These are phyloP conservation scores for Dromius quadrimaculatus DNA, from an alignment of 2,888 invertebrate species.

Conservation along the genomic window DNA sequence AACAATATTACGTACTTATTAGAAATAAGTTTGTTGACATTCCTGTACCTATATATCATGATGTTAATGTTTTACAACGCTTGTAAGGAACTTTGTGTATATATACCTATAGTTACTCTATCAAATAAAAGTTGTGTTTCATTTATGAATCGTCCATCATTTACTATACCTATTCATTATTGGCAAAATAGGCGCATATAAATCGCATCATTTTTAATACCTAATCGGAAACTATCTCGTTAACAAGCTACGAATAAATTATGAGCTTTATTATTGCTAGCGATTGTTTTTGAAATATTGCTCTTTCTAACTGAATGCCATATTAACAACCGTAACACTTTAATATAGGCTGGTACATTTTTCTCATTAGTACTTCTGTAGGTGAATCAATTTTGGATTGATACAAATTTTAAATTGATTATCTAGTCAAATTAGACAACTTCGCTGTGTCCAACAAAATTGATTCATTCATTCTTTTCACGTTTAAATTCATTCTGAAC, in stretches of 20 bases:
- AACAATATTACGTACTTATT: constrained; percentile 38
- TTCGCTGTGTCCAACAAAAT: no score
- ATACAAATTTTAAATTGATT: constrained; percentile 15
- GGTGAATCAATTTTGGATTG: constrained; percentile 3
- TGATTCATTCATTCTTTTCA: no score
- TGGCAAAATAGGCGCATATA: constrained; percentile 13
- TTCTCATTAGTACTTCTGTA: constrained; percentile 5
- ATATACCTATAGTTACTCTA: constrained; percentile 42
- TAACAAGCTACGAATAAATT: constrained; percentile 25
- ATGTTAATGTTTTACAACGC: constrained; percentile 46
- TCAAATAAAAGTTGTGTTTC: constrained; percentile 45
- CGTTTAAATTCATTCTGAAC: no score
- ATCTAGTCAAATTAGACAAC: not conserved
- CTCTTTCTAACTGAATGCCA: constrained; percentile 12
- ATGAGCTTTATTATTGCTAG: constrained; percentile 21
- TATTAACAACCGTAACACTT: constrained; percentile 2
- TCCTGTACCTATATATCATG: constrained; percentile 37
- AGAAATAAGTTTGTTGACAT: constrained; percentile 42
- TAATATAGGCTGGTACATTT: constrained; percentile 18
- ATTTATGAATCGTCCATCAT: constrained; percentile 36
- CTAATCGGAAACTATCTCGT: constrained; percentile 18
- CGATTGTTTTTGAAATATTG: constrained; percentile 27
- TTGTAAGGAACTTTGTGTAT: constrained; percentile 44
- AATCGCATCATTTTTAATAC: constrained; percentile 18
- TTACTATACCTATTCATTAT: constrained; percentile 32